Conservation (phyloP, 2,797 vertebrate genomes). For the Phoxinus dragarum region DNA sequence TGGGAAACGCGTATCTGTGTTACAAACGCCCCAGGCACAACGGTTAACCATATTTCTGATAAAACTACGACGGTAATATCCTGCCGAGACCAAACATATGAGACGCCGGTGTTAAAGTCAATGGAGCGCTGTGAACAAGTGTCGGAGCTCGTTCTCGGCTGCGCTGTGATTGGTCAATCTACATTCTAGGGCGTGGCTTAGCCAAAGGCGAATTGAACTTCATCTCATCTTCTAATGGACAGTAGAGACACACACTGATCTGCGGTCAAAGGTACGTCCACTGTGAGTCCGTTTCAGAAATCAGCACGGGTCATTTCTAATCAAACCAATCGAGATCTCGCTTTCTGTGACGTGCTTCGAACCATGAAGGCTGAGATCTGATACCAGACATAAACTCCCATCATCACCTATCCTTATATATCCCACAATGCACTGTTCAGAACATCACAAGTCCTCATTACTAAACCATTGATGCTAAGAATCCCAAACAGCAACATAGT, state of each 20-base stretch:
- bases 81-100: no score
- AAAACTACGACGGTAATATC: no score
- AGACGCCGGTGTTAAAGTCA: no score
- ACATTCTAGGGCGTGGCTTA: no score
- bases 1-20: no score
- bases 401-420: background rate
- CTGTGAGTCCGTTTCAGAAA: constrained; percentile 1
- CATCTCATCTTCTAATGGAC: background rate
- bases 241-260: background rate
- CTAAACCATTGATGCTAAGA: background rate
- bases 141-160: no score
- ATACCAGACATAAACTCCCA: background rate
- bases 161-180: no score
- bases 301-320: background rate
- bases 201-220: background rate
- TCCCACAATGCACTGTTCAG: background rate
- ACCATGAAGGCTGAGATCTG: background rate
- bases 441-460: background rate
- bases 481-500: no score
- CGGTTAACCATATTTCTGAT: no score
- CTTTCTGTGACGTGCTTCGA: background rate
- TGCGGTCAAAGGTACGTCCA: background rate
- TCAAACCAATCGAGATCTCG: background rate
- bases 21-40: no score
- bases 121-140: no score